Conservation (phyloP, 2,888 invertebrate genomes). For the Drosophila koepferae region DNA sequence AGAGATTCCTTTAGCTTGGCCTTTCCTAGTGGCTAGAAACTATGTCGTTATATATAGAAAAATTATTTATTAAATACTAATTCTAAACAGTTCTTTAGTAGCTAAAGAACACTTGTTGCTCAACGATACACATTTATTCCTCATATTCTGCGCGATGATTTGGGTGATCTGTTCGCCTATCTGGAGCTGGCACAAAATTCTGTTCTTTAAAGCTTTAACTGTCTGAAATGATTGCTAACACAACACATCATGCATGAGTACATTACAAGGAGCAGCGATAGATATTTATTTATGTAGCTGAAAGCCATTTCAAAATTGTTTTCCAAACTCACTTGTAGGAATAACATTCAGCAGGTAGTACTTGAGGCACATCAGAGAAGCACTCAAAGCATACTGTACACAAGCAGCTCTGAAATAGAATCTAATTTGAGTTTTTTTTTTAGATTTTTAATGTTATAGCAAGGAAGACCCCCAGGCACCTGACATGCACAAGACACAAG, state of each 20-base stretch:
- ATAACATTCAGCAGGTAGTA: background rate
- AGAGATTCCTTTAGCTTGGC: too few species aligned
- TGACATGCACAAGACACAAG: constrained; percentile 46
- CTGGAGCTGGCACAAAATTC: too few species aligned
- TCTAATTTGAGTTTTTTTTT: constrained; percentile 72
- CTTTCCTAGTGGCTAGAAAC: too few species aligned
- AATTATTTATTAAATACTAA: too few species aligned
- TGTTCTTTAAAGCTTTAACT: too few species aligned
- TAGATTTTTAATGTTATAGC: constrained; percentile 40
- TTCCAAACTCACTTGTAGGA: constrained; percentile 4
- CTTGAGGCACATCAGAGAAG: background rate
- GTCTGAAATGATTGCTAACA: background rate
- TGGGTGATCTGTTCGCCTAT: too few species aligned
- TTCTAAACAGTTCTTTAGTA: too few species aligned
- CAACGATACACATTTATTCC: too few species aligned
- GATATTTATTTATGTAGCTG: background rate
- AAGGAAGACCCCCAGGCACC: constrained; percentile 79
- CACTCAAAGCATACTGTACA: constrained; percentile 4
- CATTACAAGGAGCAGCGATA: background rate
- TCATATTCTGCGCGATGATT: too few species aligned
- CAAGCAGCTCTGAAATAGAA: constrained; percentile 45
- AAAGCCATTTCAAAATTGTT: background rate
- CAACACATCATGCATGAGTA: too few species aligned
- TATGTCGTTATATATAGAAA: too few species aligned
- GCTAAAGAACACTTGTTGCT: too few species aligned